Evolutionary conservation across 1,140 invertebrate species (phyloP), one percentile per base, ranked within the genome.

Genomic region (Trichonephila clavipes): DNA sequence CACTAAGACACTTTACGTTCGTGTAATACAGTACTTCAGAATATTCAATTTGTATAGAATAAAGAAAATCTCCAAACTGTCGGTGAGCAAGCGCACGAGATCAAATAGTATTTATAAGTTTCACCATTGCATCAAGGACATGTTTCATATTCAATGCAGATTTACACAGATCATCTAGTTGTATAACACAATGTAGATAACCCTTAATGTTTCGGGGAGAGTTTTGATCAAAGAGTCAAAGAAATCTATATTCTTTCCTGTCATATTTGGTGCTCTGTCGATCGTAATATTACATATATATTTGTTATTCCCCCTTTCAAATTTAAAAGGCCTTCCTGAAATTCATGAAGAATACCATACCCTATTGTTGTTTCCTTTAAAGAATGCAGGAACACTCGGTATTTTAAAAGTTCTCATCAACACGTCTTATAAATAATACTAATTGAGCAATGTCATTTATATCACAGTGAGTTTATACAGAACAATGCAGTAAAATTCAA

Each of bases 81-180:
- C 59, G 34, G n/a, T 19, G 61, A 62, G 61, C 28, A 64, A 66
- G 86, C 86, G 61, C 86, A 88, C 18, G 59, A 88, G 24, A 88
- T 88, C 61, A 16, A 88, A 88, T 28, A 88, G 59, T 62, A 88
- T 88, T 88, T 66, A 64, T 3, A 88, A 88, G 61, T 28, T 88
- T 94, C 62, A 94, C 19, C 51, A 94, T 34, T 62, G 34, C 59
- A 90, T 90, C 72, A 85, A 90, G 6, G 61, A 94, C 69, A 66
- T 0, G 85, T 77, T 94, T 94, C 40, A 94, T 90, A 90, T 90
- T 87, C 77, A 94, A 90, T 81, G 93, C 72, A 94, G 72, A 83
- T 94, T 94, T 94, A 94, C 93, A 90, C 72, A 94, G 87, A 59
- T 2, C 83, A 66, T 94, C 88, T 72, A 90, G 87, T 90, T 94